phyloP scores from a whole-genome alignment of 2,113 vertebrate species.

The Silurus glanis region DNA sequence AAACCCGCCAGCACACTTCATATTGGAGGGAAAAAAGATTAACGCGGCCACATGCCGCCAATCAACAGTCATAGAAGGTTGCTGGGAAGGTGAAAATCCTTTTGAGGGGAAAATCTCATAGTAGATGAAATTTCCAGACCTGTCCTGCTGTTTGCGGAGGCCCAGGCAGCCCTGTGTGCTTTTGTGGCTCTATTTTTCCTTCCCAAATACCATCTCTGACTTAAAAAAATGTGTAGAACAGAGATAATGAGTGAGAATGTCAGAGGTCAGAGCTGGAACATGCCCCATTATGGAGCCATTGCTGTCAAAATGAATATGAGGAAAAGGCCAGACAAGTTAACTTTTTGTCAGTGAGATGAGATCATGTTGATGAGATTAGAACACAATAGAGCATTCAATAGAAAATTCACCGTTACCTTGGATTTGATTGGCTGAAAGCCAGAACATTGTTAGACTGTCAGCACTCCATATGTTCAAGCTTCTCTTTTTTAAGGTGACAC shows the following conservation, averaged over 20 bases:
- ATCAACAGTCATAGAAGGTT: constrained; percentile 24
- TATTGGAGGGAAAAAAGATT: constrained; percentile 23
- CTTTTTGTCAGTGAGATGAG: background rate
- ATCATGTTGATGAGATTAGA: constrained; percentile 26
- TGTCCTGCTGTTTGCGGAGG: constrained; percentile 25
- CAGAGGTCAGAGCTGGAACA: constrained; percentile 19
- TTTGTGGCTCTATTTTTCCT: background rate
- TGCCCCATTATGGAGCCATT: background rate
- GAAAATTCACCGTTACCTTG: background rate
- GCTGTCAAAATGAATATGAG: constrained; percentile 1
- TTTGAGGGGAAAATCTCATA: constrained; percentile 37
- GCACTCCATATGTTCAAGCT: background rate
- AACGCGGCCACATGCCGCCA: constrained; percentile 1
- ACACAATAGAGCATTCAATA: background rate
- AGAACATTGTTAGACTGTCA: background rate
- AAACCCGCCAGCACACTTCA: background rate
- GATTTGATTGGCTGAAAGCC: constrained; percentile 19
- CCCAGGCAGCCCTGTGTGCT: background rate
- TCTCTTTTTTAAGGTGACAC: constrained; percentile 12
- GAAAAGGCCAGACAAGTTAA: constrained; percentile 8
- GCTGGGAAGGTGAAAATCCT: constrained; percentile 14
- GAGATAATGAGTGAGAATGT: constrained; percentile 23
- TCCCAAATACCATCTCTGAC: background rate
- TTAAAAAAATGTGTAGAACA: constrained; percentile 10
- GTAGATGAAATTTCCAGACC: constrained; percentile 45